Evolutionary conservation across 1,140 invertebrate species (phyloP), one percentile per base, ranked within the genome.

Genomic region (Bombus waltoni): DNA sequence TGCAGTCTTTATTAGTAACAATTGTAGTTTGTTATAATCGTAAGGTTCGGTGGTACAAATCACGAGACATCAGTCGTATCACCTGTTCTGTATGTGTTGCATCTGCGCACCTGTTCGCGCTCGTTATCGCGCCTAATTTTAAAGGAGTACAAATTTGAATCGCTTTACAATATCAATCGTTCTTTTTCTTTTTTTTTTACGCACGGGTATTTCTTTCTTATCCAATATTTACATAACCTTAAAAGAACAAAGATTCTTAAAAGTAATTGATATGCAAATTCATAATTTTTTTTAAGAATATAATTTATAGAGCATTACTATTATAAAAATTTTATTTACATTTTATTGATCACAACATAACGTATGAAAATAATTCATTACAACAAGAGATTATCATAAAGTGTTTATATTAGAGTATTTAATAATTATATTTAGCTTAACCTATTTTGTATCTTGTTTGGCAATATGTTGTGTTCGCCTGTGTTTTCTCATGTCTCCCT

Each of bases 401-500:
- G 57, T 42, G 3, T 35, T 40, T 80, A 62, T 38, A 15, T 47
- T 62, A n/a, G 0, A 28, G 0, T 53, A 42, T 38, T n/a, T 47
- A 70, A 47, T 28, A 44, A 28, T 42, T 32, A 11, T 42, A 62
- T 47, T n/a, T 83, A n/a, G 6, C 42, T 59, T 71, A 59, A 47
- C 75, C 57, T 72, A 89, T 59, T 89, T 74, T 59, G 42, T 15
- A 2, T 87, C 65, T 62, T 90, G 81, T 35, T 85, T 89, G 2
- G 81, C 78, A 25, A 66, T 92, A 88, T 96, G 96, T 53, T 96
- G 96, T 0, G 96, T 96, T 28, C 96, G 92, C 25, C 96, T 94
- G 91, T 96, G 96, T 87, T 96, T 96, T 81, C 96, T 96, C 78
- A 96, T 94, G 88, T 96, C 96, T 3, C 96, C 96, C 28, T 96